Conservation (phyloP, 2,113 vertebrate species). For the Siphamia tubifer region DNA sequence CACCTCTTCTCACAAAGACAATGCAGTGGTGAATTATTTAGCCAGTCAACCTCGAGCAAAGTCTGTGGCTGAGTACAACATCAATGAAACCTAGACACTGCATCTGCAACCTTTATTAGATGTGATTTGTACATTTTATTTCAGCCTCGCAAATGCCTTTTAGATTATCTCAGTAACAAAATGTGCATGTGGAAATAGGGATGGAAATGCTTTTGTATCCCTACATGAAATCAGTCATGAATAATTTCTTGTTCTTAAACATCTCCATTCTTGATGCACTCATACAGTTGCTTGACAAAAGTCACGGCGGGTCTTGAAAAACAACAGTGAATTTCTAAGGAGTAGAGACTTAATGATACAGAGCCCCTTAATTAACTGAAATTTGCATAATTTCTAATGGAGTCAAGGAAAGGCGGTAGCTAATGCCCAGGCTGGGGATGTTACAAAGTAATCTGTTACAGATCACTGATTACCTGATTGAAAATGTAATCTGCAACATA, state of each 20-base stretch:
- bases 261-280: conserved; percentile 34
- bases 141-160: background rate
- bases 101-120: background rate
- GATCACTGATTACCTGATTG: conserved; percentile 70
- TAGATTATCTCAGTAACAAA: background rate
- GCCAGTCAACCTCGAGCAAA: background rate
- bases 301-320: conserved; percentile 26
- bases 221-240: conserved; percentile 2
- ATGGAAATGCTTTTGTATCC: background rate
- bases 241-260: conserved; percentile 53
- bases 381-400: conserved; percentile 59
- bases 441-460: conserved; percentile 63
- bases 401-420: conserved; percentile 19
- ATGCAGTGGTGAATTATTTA: conserved; percentile 39
- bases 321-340: conserved; percentile 17
- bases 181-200: background rate
- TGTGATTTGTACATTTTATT: background rate
- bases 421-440: conserved; percentile 24
- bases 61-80: background rate
- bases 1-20: conserved; percentile 20
- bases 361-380: conserved; percentile 49
- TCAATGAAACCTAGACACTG: background rate
- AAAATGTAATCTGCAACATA: conserved; percentile 67
- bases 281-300: conserved; percentile 44
- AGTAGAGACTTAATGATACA: conserved; percentile 39